Conservation (phyloP, 37 sponge, comb jelly and placozoan genomes). For the Petrosia ficiformis region DNA sequence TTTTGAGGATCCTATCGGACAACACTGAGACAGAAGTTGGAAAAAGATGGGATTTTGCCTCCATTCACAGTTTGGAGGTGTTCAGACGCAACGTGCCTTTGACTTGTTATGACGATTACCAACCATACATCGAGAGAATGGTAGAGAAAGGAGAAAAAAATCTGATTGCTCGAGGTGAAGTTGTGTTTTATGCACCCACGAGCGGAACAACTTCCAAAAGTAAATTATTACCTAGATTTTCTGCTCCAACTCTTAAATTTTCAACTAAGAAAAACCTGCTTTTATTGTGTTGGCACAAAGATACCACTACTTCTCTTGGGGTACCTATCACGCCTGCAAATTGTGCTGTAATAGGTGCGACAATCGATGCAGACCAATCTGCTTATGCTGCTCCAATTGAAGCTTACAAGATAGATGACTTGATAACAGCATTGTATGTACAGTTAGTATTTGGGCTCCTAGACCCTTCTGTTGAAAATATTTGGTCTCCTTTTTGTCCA, state of each 20-base stretch:
- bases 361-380: not conserved
- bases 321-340: not conserved
- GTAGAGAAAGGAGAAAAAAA: not conserved
- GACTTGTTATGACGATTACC: not conserved
- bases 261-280: not conserved
- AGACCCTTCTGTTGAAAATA: not conserved
- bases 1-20: not conserved
- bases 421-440: not conserved
- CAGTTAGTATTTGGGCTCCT: not conserved
- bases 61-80: not conserved
- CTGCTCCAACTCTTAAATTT: not conserved
- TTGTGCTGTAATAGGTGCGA: not conserved
- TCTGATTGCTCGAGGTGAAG: not conserved
- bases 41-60: not conserved
- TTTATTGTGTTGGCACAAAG: not conserved
- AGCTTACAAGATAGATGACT: not conserved
- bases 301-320: not conserved
- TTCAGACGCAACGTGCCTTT: not conserved
- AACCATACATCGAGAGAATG: not conserved
- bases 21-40: not conserved
- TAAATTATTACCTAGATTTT: not conserved
- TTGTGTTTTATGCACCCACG: not conserved
- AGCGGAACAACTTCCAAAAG: constrained; percentile 2
- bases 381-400: not conserved
- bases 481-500: not conserved